Conservation (phyloP, 2,888 invertebrate species). For the Xestobium rufovillosum region DNA sequence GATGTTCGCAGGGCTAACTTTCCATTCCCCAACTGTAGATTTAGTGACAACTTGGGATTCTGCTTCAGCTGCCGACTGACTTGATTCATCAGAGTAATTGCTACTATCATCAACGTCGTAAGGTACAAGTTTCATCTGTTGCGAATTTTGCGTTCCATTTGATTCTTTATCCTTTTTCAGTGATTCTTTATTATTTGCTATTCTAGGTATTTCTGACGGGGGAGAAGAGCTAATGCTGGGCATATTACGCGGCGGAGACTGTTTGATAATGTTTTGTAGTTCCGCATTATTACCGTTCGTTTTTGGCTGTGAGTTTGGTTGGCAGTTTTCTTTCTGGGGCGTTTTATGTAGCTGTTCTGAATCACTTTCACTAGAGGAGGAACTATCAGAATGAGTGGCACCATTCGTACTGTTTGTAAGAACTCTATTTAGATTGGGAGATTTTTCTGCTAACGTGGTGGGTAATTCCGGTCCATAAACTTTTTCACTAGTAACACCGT, state of each 20-base stretch:
- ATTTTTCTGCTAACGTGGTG: conserved; percentile 24
- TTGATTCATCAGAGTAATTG: conserved; percentile 35
- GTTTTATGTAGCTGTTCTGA: conserved; percentile 17
- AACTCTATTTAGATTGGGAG: background rate
- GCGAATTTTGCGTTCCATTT: background rate
- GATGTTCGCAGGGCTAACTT: conserved; percentile 33
- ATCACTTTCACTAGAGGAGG: conserved; percentile 27
- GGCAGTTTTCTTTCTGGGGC: conserved; percentile 6
- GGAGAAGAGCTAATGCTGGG: background rate
- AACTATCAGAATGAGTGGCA: conserved; percentile 11
- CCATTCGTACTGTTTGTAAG: conserved; percentile 7
- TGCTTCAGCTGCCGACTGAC: conserved; percentile 24
- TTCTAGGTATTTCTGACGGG: background rate
- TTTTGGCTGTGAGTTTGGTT: conserved; percentile 7
- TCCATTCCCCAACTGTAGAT: conserved; percentile 34
- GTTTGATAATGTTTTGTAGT: background rate
- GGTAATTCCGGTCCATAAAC: conserved; percentile 41
- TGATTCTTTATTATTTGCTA: background rate
- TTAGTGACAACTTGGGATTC: conserved; percentile 29
- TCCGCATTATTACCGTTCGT: conserved; percentile 8
- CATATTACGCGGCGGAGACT: background rate
- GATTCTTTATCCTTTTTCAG: background rate
- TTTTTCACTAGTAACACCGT: conserved; percentile 33
- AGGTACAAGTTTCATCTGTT: conserved; percentile 38
- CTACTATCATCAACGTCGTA: conserved; percentile 42